Conservation (phyloP, 2,888 invertebrate species). For the Nomada lathburiana region DNA sequence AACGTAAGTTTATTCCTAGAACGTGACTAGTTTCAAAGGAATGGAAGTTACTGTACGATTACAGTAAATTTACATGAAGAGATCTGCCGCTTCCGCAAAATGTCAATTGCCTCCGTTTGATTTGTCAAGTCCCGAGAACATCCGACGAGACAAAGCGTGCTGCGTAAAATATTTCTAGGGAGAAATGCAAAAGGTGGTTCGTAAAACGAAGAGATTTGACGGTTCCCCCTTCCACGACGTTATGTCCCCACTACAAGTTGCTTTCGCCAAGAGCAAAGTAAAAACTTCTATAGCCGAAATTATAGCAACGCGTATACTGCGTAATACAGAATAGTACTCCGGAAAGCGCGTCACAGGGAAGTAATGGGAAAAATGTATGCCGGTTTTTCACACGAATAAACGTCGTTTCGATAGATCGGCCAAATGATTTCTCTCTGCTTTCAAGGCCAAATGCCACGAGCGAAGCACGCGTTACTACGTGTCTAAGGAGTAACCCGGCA, state of each 20-base stretch:
- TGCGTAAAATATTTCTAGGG: slow-evolving; percentile 37
- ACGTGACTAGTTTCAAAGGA: not conserved
- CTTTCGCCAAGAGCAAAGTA: slow-evolving; percentile 50
- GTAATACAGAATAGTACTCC: slow-evolving; percentile 31
- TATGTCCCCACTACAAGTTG: slow-evolving; percentile 28
- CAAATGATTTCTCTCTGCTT: slow-evolving; percentile 62
- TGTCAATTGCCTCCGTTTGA: slow-evolving; percentile 28
- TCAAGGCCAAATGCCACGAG: slow-evolving; percentile 77
- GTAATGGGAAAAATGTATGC: not conserved
- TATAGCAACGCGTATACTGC: slow-evolving; percentile 11
- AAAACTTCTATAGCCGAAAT: slow-evolving; percentile 32
- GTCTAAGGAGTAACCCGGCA: slow-evolving; percentile 68
- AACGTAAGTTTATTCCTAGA: slow-evolving; percentile 9
- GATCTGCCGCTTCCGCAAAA: slow-evolving; percentile 23
- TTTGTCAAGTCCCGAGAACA: slow-evolving; percentile 5
- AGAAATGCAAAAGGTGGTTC: slow-evolving; percentile 37
- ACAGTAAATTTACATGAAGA: slow-evolving; percentile 11
- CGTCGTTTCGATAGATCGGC: slow-evolving; percentile 39
- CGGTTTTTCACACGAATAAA: not conserved
- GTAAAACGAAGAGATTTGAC: slow-evolving; percentile 54
- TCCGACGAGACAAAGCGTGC: slow-evolving; percentile 12
- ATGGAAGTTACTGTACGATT: not conserved
- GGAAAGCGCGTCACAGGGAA: not conserved
- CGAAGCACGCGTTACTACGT: slow-evolving; percentile 76
- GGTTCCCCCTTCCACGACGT: slow-evolving; percentile 20